Evolutionary conservation across 2,797 vertebrate genomes (phyloP).

Genomic region (Syngnathus acus): DNA sequence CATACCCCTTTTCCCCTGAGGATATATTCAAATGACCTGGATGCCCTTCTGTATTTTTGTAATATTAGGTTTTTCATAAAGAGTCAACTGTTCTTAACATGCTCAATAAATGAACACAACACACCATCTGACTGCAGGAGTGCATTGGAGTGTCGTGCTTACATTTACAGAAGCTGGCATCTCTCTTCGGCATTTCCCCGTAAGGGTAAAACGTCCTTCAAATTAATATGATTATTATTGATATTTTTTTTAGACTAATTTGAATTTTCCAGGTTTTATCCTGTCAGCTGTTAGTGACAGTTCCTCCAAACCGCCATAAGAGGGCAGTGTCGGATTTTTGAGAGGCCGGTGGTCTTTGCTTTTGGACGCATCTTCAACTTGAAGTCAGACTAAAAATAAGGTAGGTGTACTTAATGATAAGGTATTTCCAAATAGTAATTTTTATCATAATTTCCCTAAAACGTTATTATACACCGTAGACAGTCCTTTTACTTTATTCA

Average conservation of each 20-base stretch:
- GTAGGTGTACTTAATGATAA: background rate
- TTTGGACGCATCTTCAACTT: too few relatives aligned
- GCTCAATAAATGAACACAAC: conserved; percentile 2
- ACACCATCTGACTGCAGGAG: background rate
- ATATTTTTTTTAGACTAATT: background rate
- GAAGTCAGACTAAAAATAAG: background rate
- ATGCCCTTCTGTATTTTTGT: background rate
- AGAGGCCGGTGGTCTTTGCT: background rate
- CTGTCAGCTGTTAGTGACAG: background rate
- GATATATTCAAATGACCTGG: background rate
- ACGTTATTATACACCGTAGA: too few relatives aligned
- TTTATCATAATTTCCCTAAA: too few relatives aligned
- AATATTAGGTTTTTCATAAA: background rate
- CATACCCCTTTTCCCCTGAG: conserved; percentile 8
- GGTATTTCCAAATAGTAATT: background rate
- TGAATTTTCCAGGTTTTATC: background rate
- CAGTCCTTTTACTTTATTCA: background rate
- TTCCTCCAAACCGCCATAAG: background rate
- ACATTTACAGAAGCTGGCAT: background rate
- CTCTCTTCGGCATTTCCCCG: background rate
- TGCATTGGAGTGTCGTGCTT: background rate
- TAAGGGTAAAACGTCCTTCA: background rate
- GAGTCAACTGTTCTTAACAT: background rate
- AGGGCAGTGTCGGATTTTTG: background rate
- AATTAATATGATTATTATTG: background rate